Conservation (phyloP, 2,888 invertebrate genomes). For the Cosmia pyralina region DNA sequence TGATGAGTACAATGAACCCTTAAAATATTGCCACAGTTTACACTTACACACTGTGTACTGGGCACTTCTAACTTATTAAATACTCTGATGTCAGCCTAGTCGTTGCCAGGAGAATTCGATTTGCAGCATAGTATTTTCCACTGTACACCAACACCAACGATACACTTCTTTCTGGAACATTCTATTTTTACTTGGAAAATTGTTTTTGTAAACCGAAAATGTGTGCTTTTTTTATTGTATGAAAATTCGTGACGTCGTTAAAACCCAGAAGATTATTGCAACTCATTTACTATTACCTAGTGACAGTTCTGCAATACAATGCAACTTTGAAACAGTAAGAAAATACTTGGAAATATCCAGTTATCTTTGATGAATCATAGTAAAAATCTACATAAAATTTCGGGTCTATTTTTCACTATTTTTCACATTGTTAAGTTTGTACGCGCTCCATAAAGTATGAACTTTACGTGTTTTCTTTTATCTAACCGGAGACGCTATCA, state of each 20-base stretch:
- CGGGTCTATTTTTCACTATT: constrained; percentile 26
- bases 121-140: background rate
- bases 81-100: background rate
- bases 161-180: no score
- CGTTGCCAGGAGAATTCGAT: no score
- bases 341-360: background rate
- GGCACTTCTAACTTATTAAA: background rate
- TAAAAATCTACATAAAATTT: constrained; percentile 2
- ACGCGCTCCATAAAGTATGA: constrained; percentile 22
- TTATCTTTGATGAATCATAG: background rate
- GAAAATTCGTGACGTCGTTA: background rate
- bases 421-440: constrained; percentile 31
- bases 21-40: no score
- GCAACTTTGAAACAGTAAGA: background rate
- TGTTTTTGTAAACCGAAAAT: no score
- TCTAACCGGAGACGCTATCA: background rate
- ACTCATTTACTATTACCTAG: no score
- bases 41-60: no score
- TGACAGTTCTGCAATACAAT: background rate
- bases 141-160: no score
- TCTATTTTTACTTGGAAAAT: no score
- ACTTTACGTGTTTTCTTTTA: constrained; percentile 24
- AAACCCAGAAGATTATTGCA: background rate
- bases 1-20: no score
- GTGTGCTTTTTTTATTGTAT: no score